Evolutionary conservation across 1,140 invertebrate species (phyloP).

Genomic region (Eumaeus atala): DNA sequence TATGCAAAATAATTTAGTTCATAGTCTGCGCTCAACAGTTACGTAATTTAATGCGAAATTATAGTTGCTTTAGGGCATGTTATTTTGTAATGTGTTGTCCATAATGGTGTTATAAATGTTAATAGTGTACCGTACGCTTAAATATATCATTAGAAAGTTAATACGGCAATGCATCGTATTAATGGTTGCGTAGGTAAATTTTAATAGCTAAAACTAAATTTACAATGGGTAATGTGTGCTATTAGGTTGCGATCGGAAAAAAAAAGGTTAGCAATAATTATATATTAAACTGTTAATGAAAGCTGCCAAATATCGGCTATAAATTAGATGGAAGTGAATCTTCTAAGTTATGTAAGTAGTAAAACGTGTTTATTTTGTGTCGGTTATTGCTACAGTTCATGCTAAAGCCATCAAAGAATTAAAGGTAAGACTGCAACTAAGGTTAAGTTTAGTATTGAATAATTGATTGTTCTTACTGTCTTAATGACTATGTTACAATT

Average conservation of each 20-base stretch:
- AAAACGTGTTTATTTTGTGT: too few species aligned
- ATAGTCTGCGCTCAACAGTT: conserved; percentile 17
- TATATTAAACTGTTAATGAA: background rate
- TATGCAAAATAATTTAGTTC: conserved; percentile 5
- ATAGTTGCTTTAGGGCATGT: conserved; percentile 27
- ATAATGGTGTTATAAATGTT: conserved; percentile 18
- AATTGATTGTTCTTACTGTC: too few species aligned
- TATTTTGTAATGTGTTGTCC: conserved; percentile 16
- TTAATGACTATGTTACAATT: too few species aligned
- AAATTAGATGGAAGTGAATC: too few species aligned
- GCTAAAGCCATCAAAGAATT: too few species aligned
- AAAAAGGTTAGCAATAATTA: background rate
- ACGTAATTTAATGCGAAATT: conserved; percentile 44
- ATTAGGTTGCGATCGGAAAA: background rate
- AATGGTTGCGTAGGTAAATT: conserved; percentile 13
- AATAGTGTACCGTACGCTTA: conserved; percentile 16
- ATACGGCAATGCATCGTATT: conserved; percentile 4
- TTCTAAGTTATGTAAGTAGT: too few species aligned
- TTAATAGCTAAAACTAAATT: conserved; percentile 13
- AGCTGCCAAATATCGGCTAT: background rate
- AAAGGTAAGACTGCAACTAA: too few species aligned
- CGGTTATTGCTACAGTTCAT: too few species aligned
- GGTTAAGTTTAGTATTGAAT: too few species aligned
- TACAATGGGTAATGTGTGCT: conserved; percentile 4
- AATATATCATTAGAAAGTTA: conserved; percentile 18